These are phyloP conservation scores for Microtus pennsylvanicus DNA, from an alignment of 2,113 vertebrate species.

Conservation along the genomic window DNA sequence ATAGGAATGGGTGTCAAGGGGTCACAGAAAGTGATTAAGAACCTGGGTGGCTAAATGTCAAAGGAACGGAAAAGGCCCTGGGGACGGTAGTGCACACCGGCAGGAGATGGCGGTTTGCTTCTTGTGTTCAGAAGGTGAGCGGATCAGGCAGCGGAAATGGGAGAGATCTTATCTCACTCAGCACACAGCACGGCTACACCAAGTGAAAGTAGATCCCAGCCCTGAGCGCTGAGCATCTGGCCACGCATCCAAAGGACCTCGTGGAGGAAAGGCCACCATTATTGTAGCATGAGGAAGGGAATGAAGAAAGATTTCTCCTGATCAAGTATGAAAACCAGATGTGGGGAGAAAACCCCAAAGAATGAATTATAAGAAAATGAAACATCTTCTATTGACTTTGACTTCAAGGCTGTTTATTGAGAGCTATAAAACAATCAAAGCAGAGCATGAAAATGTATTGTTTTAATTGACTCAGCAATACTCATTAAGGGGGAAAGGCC, in stretches of 20 bases:
- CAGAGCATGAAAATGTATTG: background rate
- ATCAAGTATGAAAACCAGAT: background rate
- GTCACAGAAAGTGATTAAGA: background rate
- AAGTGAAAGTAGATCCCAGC: background rate
- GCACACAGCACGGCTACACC: background rate
- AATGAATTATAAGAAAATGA: background rate
- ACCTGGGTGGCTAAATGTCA: background rate
- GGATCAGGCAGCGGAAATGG: background rate
- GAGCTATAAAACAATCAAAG: background rate
- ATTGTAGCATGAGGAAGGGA: background rate
- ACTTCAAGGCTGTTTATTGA: background rate
- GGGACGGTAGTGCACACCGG: background rate
- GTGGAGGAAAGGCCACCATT: background rate
- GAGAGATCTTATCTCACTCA: background rate
- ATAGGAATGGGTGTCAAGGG: background rate
- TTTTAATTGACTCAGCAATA: background rate
- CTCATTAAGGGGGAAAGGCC: background rate
- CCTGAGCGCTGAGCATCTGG: background rate
- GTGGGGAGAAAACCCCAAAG: background rate
- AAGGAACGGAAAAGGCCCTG: background rate
- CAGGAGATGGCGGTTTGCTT: background rate
- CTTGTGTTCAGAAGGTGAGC: background rate
- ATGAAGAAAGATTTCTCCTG: background rate
- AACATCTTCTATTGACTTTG: background rate
- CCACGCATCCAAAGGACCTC: background rate